Percentiles rank a stretch among this genome's conserved stretches.
phyloP scores from a whole-genome alignment of 2,113 vertebrate species.

The Zootoca vivipara region DNA sequence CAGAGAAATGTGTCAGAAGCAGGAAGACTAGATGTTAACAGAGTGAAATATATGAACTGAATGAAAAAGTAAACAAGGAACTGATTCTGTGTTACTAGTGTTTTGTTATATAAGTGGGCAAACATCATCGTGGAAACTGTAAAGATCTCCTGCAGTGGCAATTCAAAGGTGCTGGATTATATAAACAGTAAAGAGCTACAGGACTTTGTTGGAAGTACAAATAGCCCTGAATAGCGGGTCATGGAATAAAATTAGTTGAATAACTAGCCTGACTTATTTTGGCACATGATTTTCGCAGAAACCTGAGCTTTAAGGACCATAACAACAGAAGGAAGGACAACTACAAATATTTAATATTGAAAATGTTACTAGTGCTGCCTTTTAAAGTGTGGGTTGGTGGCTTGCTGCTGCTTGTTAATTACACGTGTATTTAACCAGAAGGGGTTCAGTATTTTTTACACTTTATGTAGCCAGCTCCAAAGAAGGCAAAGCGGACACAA shows the following conservation, averaged over 20 bases:
- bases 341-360: not conserved
- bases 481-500: constrained; percentile 65
- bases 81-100: not conserved
- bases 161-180: not conserved
- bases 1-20: not conserved
- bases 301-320: not conserved
- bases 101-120: not conserved
- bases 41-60: not conserved
- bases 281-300: not conserved
- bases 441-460: constrained; percentile 57
- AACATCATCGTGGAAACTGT: not conserved
- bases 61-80: not conserved
- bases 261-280: not conserved
- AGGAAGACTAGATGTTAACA: not conserved
- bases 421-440: constrained; percentile 46
- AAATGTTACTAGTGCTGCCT: not conserved
- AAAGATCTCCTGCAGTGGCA: not conserved
- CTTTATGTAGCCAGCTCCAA: constrained; percentile 57
- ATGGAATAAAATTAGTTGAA: not conserved
- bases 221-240: not conserved
- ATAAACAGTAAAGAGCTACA: not conserved
- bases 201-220: not conserved
- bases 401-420: constrained; percentile 6
- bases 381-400: not conserved
- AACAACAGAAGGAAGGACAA: not conserved